These are phyloP conservation scores for Bombus consobrinus DNA, from an alignment of 1,140 invertebrate species.

Conservation along the genomic window DNA sequence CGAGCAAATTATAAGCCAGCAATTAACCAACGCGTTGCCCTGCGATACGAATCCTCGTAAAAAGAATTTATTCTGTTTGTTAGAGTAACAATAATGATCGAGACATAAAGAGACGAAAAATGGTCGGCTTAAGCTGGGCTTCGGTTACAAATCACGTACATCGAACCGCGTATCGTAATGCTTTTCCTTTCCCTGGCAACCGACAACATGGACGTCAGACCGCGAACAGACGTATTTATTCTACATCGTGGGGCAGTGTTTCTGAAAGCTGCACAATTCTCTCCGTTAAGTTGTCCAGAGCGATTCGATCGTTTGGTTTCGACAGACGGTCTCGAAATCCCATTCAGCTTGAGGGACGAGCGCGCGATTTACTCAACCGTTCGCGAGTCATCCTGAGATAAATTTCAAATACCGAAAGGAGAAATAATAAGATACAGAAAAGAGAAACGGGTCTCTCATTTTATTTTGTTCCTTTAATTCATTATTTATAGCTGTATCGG, in stretches of 20 bases:
- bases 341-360: not conserved
- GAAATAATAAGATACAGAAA: not conserved
- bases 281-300: not conserved
- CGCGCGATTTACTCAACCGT: not conserved
- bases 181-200: not conserved
- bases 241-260: slow-evolving; percentile 9
- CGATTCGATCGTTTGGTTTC: slow-evolving; percentile 15
- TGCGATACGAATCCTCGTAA: not conserved
- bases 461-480: not conserved
- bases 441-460: not conserved
- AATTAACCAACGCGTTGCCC: not conserved
- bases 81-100: slow-evolving; percentile 1
- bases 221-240: slow-evolving; percentile 3
- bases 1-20: not conserved
- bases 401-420: not conserved
- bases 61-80: not conserved
- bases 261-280: slow-evolving; percentile 26
- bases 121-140: too few species aligned
- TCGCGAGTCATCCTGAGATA: not conserved
- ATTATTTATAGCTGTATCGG: not conserved
- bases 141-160: slow-evolving; percentile 16
- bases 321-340: slow-evolving; percentile 28
- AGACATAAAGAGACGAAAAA: not conserved
- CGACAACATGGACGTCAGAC: slow-evolving; percentile 14
- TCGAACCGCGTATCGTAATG: not conserved